A percentile compares a stretch with the other conserved stretches of the same genome.
phyloP scores from a whole-genome alignment of 2,797 vertebrate genomes.

The Gallinago nigripennis region DNA sequence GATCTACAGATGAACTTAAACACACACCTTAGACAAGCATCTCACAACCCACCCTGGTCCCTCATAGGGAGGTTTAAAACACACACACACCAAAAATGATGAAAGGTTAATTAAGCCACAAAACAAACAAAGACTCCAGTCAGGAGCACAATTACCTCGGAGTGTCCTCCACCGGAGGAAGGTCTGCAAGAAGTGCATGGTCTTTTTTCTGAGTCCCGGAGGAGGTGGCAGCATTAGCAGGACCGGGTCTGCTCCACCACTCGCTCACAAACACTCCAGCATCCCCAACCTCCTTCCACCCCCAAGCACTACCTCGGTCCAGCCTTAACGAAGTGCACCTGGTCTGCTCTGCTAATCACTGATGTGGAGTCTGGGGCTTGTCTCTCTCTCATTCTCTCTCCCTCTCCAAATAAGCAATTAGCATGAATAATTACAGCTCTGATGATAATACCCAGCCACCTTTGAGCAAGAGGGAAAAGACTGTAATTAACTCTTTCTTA shows the following conservation, averaged over 20 bases:
- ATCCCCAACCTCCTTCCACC: neutral
- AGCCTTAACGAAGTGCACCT: constrained; percentile 23
- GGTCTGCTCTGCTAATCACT: constrained; percentile 24
- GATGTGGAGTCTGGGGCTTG: neutral
- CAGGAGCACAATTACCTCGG: constrained; percentile 62
- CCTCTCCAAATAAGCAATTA: constrained; percentile 75
- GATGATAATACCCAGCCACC: constrained; percentile 69
- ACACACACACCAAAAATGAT: neutral
- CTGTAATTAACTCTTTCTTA: constrained; percentile 75
- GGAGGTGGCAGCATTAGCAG: constrained; percentile 57
- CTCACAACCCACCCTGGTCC: neutral
- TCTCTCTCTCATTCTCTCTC: neutral
- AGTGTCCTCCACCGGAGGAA: constrained; percentile 72
- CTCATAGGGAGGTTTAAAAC: neutral
- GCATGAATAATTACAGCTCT: constrained; percentile 75
- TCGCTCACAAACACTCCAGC: neutral
- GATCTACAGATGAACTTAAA: neutral
- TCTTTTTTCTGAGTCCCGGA: constrained; percentile 55
- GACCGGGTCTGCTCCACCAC: neutral
- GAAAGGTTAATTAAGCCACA: constrained; percentile 29
- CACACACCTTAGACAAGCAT: neutral
- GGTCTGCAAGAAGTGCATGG: constrained; percentile 75
- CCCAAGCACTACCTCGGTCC: neutral
- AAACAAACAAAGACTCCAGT: neutral
- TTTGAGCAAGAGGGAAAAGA: constrained; percentile 68